These are phyloP conservation scores for Cairina moschata DNA, from an alignment of 2,113 vertebrate genomes.

Conservation along the genomic window DNA sequence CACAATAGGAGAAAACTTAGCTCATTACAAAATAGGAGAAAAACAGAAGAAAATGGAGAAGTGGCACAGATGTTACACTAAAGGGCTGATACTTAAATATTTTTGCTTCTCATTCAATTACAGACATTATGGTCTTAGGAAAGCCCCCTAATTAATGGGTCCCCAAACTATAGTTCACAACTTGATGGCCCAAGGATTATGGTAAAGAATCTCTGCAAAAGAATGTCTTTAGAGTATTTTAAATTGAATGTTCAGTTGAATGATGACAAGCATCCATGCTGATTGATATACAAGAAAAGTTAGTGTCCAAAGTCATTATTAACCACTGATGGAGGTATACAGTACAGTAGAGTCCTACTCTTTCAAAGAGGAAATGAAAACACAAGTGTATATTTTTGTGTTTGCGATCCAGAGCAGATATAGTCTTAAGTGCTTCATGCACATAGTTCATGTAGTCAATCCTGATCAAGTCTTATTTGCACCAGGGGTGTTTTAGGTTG, in stretches of 20 bases:
- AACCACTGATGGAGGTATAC: background rate
- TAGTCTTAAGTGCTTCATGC: background rate
- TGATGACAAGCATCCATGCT: background rate
- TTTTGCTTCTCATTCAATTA: background rate
- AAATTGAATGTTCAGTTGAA: background rate
- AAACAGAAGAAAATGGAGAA: background rate
- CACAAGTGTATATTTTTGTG: background rate
- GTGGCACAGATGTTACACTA: background rate
- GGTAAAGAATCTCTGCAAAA: background rate
- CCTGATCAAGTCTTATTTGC: background rate
- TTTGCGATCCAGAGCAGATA: background rate
- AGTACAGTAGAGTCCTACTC: background rate
- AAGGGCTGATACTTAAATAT: background rate
- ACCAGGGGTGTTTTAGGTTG: no score
- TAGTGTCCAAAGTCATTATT: background rate
- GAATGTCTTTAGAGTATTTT: background rate
- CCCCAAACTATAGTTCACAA: background rate
- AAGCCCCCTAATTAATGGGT: fast-evolving
- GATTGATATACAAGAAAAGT: background rate
- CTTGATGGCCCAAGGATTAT: background rate
- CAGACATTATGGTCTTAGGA: background rate
- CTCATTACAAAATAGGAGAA: background rate
- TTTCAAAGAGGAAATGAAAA: background rate
- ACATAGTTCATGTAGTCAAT: background rate
- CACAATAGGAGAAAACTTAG: background rate